Percentiles rank a stretch among this genome's conserved stretches.
These are phyloP conservation scores for Drosophila kepulauana DNA, from an alignment of 1,140 invertebrate genomes.

Conservation along the genomic window DNA sequence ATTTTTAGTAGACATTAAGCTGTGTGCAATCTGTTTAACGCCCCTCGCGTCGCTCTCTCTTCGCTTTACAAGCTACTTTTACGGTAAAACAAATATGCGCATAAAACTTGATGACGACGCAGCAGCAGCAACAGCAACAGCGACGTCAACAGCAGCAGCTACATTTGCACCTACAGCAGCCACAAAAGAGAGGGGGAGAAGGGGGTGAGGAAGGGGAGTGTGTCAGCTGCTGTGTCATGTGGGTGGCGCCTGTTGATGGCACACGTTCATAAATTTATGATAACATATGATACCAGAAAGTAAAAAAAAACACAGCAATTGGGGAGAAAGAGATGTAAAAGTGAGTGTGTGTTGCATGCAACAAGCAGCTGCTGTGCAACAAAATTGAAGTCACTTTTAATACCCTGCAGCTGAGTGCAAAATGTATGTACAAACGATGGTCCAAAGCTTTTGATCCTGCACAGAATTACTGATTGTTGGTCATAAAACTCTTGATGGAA, in stretches of 20 bases:
- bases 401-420: slow-evolving; percentile 23
- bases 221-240: slow-evolving; percentile 28
- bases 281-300: slow-evolving; percentile 25
- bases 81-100: slow-evolving; percentile 63
- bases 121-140: slow-evolving; percentile 14
- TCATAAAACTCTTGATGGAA: too few relatives aligned
- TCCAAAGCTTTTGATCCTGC: neutral
- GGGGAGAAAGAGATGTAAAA: neutral
- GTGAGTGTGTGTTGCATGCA: slow-evolving; percentile 47
- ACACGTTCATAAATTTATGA: slow-evolving; percentile 61
- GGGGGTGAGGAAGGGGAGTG: neutral
- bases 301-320: too few relatives aligned
- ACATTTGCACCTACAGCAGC: slow-evolving; percentile 50
- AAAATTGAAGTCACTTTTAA: slow-evolving; percentile 38
- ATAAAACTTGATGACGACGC: slow-evolving; percentile 61
- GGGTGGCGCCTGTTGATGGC: slow-evolving; percentile 43
- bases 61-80: slow-evolving; percentile 42
- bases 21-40: slow-evolving; percentile 72
- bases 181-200: neutral
- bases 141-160: slow-evolving; percentile 16
- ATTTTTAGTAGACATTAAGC: slow-evolving; percentile 84
- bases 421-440: neutral
- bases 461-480: neutral
- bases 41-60: slow-evolving; percentile 33
- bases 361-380: slow-evolving; percentile 64